Base-by-base conservation (phyloP, 2,888 invertebrate genomes). In the Notodonta dromedarius region DNA sequence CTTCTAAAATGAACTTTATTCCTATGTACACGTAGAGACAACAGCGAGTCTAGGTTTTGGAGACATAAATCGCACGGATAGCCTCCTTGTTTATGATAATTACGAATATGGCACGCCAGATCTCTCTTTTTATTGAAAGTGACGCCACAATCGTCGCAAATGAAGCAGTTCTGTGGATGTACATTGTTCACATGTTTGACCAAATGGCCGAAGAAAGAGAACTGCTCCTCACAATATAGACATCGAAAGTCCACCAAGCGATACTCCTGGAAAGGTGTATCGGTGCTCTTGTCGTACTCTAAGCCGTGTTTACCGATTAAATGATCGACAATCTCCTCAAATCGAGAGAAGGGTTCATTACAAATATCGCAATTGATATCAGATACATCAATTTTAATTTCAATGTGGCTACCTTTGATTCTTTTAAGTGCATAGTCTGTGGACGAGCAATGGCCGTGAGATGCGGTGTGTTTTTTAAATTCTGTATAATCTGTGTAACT, bases 361-460 rank as follows among this genome's bases (percentile, higher is more conserved):
- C 35, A 35, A 3, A 35, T 7, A 35, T 35, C 79, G 64, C 92
- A 92, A 11, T 66, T 75, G 0, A 89, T 77, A 24, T 86, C 77
- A 0, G 91, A 90, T 4, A 91, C 84, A 58, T 92, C 92, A 3
- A 91, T 78, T 85, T 90, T 91, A 7, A 88, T 83, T 79, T 90
- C 90, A 2, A 78, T 75, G 53, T 91, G 88, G 8, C 71, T 63
- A 85, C 90, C 78, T 87, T 89, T 35, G 35, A 35, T 35, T 35
- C 7, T 35, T 35, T 35, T 35, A 35, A 35, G 35, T 0, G 35
- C 35, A 35, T 35, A 35, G 35, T 35, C 35, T 35, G 5, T 35
- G 7, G 35, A 6, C 35, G 35, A 35, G 35, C 35, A 35, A 35
- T 35, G 5, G 35, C 35, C 35, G 7, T 35, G 35, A 35, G 35